Evolutionary conservation across 2,797 vertebrate species (phyloP).

Genomic region (Champsocephalus esox): DNA sequence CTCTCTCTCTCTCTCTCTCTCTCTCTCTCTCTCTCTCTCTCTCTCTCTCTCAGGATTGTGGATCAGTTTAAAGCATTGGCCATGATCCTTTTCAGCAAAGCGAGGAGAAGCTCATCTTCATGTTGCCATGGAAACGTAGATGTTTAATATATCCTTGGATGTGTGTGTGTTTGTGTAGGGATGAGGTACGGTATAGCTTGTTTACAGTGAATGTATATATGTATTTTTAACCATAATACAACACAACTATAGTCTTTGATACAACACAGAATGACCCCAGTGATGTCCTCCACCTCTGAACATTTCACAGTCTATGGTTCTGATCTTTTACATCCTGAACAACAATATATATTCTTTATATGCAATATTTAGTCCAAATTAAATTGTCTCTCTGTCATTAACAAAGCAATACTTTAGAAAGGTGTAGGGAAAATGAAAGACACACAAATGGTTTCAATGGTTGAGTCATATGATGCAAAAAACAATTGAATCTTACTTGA

Average conservation of each 20-base stretch:
- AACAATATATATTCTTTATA: too few species aligned
- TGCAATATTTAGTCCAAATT: background rate
- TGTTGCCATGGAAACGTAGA: conserved; percentile 82
- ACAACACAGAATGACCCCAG: background rate
- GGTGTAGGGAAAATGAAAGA: too few species aligned
- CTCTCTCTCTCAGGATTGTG: conserved; percentile 47
- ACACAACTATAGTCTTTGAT: background rate
- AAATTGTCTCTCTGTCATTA: too few species aligned
- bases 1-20: too few species aligned
- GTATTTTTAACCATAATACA: background rate
- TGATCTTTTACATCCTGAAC: too few species aligned
- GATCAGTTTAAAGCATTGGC: conserved; percentile 74
- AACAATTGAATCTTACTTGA: too few species aligned
- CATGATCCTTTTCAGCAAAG: conserved; percentile 73
- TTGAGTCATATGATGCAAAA: too few species aligned
- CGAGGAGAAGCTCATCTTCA: conserved; percentile 74
- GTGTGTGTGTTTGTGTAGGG: background rate
- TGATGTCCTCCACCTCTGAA: background rate
- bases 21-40: background rate
- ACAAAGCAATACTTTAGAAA: too few species aligned
- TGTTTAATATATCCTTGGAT: conserved; percentile 75
- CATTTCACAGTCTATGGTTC: background rate
- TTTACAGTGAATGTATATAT: conserved; percentile 9
- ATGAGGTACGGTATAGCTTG: background rate
- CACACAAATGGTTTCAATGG: too few species aligned